These are phyloP conservation scores for Tauraco erythrolophus DNA, from an alignment of 2,113 vertebrate species.

Conservation along the genomic window DNA sequence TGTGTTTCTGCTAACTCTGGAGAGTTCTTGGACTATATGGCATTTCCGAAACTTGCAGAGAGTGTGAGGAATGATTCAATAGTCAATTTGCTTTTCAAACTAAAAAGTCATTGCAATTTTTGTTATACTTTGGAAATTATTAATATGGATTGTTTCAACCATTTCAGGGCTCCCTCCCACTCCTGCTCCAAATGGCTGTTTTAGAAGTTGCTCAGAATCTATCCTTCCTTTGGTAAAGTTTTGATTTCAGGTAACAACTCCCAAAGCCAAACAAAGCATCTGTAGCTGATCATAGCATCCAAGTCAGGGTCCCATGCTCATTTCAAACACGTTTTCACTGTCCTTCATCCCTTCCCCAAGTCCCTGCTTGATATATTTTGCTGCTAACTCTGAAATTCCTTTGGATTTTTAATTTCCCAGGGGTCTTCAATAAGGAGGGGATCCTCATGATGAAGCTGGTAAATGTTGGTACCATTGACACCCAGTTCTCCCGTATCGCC, in stretches of 20 bases:
- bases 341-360: neutral
- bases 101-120: neutral
- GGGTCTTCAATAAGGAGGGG: neutral
- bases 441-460: constrained; percentile 64
- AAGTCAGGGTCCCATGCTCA: neutral
- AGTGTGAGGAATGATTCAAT: neutral
- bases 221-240: neutral
- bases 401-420: neutral
- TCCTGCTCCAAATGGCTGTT: neutral
- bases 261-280: neutral
- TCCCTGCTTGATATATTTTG: neutral
- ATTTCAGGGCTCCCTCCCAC: neutral
- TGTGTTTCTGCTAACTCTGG: neutral
- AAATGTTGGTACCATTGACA: constrained; percentile 55
- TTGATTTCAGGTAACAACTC: neutral
- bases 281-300: neutral
- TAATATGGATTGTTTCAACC: neutral
- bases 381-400: neutral
- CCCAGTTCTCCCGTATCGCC: constrained; percentile 58
- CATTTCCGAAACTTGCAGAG: neutral
- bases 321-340: neutral
- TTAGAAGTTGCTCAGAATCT: neutral
- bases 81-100: neutral
- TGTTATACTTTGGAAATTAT: neutral
- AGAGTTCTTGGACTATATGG: rapidly evolving